Evolutionary conservation across 2,797 vertebrate genomes (phyloP), one percentile per base, ranked within the genome.

Genomic region (Naso thynnoides): DNA sequence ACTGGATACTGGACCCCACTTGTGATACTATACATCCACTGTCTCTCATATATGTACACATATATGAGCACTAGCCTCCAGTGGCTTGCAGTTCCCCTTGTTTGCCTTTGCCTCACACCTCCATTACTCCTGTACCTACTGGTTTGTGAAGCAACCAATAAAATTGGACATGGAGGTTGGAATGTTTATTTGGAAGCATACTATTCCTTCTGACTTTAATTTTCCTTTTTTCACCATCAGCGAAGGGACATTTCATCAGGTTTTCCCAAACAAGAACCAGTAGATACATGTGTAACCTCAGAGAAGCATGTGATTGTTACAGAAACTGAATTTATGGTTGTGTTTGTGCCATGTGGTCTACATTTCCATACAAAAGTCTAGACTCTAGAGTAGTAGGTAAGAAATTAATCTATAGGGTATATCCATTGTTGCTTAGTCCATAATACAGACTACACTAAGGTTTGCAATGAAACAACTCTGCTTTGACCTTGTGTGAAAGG

Each of bases 101-200:
- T 80, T 69, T 70, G 29, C 39, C 21, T 58, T 70, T 76, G 56
- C 70, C 39, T 56, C 61, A 54, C 33, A 63, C 57, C 71, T 79
- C 60, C 41, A 83, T 92, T 93, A 91, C 91, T 87, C 87, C 76
- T 92, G 92, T 94, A 92, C 92, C 93, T 94, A 92, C 92, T 95
- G 93, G 92, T 95, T 91, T 93, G 91, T 90, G 83, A 84, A 83
- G 90, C 92, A 94, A 93, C 92, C 92, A 89, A 71, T 90, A 91
- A 89, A 84, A 91, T 78, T 93, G 91, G 90, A 92, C 82, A 92
- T 90, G 91, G 89, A 93, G 89, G 81, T 81, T 89, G 68, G 73
- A 83, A 81, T 64, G 15, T 75, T 73, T 52, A 71, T 74, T 76
- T 54, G 13, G 59, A 39, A 47, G 42, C 59, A 27, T 48, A 72